Conservation (phyloP, 2,797 vertebrate genomes). For the Spinus pinus region DNA sequence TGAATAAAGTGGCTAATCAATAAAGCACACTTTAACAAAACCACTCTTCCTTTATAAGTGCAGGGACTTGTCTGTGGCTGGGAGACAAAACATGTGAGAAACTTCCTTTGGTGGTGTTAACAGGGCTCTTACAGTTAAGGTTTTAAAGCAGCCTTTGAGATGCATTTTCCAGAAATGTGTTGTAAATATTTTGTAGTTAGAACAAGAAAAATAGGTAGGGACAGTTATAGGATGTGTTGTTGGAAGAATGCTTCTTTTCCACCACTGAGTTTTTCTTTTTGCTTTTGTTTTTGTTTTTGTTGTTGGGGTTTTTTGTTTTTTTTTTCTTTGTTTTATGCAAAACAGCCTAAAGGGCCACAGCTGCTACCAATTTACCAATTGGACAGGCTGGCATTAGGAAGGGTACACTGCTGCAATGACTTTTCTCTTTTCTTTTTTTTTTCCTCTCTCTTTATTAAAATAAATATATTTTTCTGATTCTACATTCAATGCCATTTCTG, state of each 20-base stretch:
- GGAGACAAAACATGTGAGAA: background rate
- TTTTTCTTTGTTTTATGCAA: background rate
- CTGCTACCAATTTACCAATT: background rate
- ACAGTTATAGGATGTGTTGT: background rate
- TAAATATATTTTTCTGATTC: background rate
- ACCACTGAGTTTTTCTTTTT: background rate
- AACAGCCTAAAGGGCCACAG: background rate
- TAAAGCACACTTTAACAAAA: constrained; percentile 30
- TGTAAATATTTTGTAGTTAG: background rate
- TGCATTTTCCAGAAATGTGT: background rate
- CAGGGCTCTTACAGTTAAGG: background rate
- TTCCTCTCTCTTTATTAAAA: accelerated
- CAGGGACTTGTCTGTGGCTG: background rate
- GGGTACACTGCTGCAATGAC: too few relatives aligned
- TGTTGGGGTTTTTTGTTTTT: background rate
- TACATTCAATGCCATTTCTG: background rate
- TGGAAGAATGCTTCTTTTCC: background rate
- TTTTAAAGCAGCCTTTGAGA: background rate
- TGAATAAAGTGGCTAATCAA: constrained; percentile 47
- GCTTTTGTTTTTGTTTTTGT: background rate
- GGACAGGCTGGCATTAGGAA: background rate
- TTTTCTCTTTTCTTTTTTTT: background rate
- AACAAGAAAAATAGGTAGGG: background rate
- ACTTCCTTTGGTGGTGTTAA: background rate
- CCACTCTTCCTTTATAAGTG: background rate